These are phyloP conservation scores for Myathropa florea DNA, from an alignment of 2,888 invertebrate genomes.

Conservation along the genomic window DNA sequence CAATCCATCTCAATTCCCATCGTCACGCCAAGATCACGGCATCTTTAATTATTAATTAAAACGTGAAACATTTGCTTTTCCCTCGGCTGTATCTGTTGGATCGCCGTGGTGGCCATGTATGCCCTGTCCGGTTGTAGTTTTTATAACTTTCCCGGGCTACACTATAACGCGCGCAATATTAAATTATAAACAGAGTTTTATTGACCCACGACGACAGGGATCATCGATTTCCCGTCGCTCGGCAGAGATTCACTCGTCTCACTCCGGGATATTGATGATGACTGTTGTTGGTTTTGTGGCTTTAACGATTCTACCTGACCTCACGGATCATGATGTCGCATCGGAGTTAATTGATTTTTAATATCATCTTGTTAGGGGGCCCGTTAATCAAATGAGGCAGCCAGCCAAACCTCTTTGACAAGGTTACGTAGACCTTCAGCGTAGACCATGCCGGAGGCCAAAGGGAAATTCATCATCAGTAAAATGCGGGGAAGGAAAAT, in stretches of 20 bases:
- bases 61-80: constrained; percentile 29
- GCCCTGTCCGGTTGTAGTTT: constrained; percentile 26
- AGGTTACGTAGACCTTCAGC: neutral
- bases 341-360: constrained; percentile 56
- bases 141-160: constrained; percentile 45
- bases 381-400: constrained; percentile 29
- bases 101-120: neutral
- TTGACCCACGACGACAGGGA: constrained; percentile 33
- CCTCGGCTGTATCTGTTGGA: neutral
- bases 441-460: neutral
- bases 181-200: constrained; percentile 59
- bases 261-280: constrained; percentile 22
- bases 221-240: constrained; percentile 36
- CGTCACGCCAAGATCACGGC: constrained; percentile 13
- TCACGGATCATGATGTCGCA: constrained; percentile 45
- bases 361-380: constrained; percentile 44
- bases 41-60: constrained; percentile 57
- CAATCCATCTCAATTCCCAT: constrained; percentile 32
- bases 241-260: constrained; percentile 16
- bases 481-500: neutral
- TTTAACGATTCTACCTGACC: constrained; percentile 52
- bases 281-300: constrained; percentile 10
- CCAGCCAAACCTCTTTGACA: neutral
- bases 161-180: constrained; percentile 53
- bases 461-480: constrained; percentile 33